Evolutionary conservation across 2,888 invertebrate species (phyloP), one percentile per base, ranked within the genome.

Genomic region (Flabesymbios commensalis): DNA sequence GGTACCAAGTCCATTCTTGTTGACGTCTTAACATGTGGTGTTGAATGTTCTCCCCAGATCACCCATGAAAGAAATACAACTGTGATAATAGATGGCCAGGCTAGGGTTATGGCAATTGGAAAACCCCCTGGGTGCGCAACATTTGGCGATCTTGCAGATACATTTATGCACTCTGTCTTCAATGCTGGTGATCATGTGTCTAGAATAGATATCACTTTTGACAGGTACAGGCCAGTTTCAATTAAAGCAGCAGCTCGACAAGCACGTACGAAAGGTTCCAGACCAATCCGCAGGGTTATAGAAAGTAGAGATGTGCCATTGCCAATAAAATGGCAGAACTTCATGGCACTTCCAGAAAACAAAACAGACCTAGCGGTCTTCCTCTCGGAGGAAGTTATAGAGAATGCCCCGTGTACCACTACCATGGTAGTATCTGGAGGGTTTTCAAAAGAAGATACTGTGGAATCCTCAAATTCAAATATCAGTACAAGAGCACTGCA

Each of bases 381-480:
- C 45, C 22, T 49, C 4, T 19, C 49, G 5, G 29, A 49, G 29
- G 49, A 7, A 7, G 22, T 22, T 17, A 10, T 17, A n/a, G 39
- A 36, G 39, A n/a, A 36, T 36, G n/a, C n/a, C n/a, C n/a, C n/a
- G n/a, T n/a, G n/a, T n/a, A n/a, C n/a, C n/a, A n/a, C n/a, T n/a
- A n/a, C n/a, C n/a, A n/a, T 57, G 7, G 54, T 57, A n/a, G 54
- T 57, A 31, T 17, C 57, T 29, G 57, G 57, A 22, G 57, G 57
- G 22, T 49, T 57, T 33, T 17, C 10, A 17, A 28, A 57, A n/a
- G 57, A 28, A 32, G 57, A 53, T 19, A 57, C 31, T 17, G 57
- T 57, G 24, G 29, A 57, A 29, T 57, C 57, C 29, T 57, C 57
- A 26, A 36, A 57, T 22, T 39, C 53, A n/a, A 19, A 36, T 5